A percentile compares a stretch with the other conserved stretches of the same genome.
These are phyloP conservation scores for Alouatta palliata DNA, from an alignment of 2,113 vertebrate species.

Conservation along the genomic window DNA sequence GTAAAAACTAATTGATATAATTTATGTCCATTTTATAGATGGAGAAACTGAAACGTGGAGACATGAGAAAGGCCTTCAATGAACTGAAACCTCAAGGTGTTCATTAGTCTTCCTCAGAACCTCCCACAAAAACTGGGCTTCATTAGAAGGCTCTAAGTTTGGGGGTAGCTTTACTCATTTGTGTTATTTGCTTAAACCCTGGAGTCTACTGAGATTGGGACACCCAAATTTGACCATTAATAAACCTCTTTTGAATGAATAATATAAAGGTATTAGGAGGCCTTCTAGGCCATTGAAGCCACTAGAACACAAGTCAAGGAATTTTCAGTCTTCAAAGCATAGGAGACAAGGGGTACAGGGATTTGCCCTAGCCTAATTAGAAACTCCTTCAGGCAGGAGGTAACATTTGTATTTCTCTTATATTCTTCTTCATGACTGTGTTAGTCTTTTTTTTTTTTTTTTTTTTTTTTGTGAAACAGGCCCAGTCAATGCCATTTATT, in stretches of 20 bases:
- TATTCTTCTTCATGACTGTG: not conserved
- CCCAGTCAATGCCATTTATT: conserved; percentile 70
- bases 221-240: not conserved
- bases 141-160: not conserved
- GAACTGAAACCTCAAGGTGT: not conserved
- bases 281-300: not conserved
- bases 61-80: not conserved
- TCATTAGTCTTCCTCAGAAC: not conserved
- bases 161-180: not conserved
- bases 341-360: not conserved
- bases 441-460: too few species aligned
- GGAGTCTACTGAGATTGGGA: not conserved
- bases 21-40: not conserved
- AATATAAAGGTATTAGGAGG: not conserved
- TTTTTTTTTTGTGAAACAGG: conserved; percentile 41
- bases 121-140: not conserved
- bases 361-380: not conserved
- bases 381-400: not conserved
- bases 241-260: not conserved
- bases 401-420: not conserved
- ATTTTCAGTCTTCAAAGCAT: not conserved
- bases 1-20: conserved; percentile 2
- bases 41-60: not conserved
- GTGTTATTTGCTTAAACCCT: not conserved
- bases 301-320: not conserved